Percentiles rank a stretch among this genome's conserved stretches.
Conservation (phyloP, 2,113 vertebrate genomes). For the Ciconia stormi region DNA sequence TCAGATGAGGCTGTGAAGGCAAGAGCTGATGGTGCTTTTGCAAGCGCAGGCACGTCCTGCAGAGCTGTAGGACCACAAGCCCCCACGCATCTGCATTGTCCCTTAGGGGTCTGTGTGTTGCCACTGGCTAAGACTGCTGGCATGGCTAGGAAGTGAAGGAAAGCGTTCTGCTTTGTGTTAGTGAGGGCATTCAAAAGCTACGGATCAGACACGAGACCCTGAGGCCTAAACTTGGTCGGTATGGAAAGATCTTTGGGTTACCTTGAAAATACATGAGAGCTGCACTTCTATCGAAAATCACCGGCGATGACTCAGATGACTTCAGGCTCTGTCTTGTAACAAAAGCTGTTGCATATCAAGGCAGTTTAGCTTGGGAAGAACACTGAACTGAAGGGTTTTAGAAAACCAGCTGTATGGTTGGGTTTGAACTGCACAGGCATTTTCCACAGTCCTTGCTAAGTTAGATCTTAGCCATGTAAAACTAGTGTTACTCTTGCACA, state of each 20-base stretch:
- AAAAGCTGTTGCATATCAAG: neutral
- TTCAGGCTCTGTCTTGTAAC: neutral
- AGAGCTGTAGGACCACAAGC: neutral
- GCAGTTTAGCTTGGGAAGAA: neutral
- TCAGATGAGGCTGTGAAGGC: neutral
- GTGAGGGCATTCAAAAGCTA: neutral
- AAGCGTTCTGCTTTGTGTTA: neutral
- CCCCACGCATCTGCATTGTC: neutral
- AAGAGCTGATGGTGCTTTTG: neutral
- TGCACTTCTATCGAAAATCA: neutral
- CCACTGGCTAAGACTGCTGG: neutral
- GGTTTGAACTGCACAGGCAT: neutral
- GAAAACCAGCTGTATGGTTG: neutral
- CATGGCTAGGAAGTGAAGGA: neutral
- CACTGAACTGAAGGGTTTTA: neutral
- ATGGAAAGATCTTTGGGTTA: neutral
- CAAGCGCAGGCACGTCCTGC: neutral
- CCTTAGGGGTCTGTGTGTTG: neutral
- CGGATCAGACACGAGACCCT: neutral
- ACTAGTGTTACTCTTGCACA: neutral
- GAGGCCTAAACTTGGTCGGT: neutral
- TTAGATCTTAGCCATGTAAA: neutral
- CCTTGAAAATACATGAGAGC: neutral
- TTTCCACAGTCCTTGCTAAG: neutral
- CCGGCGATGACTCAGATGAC: neutral